Evolutionary conservation across 2,888 invertebrate genomes (phyloP).

Genomic region (Cactoblastis cactorum): DNA sequence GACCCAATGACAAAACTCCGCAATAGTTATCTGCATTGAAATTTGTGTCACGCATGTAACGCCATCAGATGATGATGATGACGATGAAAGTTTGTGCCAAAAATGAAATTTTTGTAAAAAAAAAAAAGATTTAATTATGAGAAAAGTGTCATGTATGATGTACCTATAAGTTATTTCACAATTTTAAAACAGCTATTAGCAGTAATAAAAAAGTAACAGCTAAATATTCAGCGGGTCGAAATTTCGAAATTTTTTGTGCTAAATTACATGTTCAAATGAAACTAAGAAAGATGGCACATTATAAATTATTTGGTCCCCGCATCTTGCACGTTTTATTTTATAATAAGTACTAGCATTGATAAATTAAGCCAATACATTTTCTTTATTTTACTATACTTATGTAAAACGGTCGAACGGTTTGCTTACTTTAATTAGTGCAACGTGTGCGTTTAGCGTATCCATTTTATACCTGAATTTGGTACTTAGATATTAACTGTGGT

Average conservation of each 20-base stretch:
- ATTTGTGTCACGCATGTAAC: too few relatives aligned
- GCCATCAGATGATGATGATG: too few relatives aligned
- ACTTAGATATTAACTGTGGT: not conserved
- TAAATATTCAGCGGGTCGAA: not conserved
- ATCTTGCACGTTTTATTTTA: constrained; percentile 37
- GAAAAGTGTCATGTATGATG: too few relatives aligned
- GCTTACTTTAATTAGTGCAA: constrained; percentile 2
- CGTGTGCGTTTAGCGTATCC: not conserved
- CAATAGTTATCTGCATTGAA: too few relatives aligned
- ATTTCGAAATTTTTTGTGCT: not conserved
- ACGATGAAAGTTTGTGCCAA: too few relatives aligned
- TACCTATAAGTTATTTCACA: too few relatives aligned
- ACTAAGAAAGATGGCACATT: constrained; percentile 58
- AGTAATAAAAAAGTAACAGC: not conserved
- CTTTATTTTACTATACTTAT: not conserved
- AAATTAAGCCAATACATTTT: constrained; percentile 13
- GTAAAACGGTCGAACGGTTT: not conserved
- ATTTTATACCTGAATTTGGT: not conserved
- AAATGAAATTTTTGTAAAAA: too few relatives aligned
- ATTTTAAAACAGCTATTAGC: too few relatives aligned
- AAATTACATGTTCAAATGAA: constrained; percentile 18
- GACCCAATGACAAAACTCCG: too few relatives aligned
- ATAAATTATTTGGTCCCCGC: constrained; percentile 55
- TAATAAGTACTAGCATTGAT: constrained; percentile 4
- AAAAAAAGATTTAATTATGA: too few relatives aligned